Evolutionary conservation across 2,888 invertebrate genomes (phyloP), one percentile per base, ranked within the genome.

Genomic region (Stenodema calcarata): DNA sequence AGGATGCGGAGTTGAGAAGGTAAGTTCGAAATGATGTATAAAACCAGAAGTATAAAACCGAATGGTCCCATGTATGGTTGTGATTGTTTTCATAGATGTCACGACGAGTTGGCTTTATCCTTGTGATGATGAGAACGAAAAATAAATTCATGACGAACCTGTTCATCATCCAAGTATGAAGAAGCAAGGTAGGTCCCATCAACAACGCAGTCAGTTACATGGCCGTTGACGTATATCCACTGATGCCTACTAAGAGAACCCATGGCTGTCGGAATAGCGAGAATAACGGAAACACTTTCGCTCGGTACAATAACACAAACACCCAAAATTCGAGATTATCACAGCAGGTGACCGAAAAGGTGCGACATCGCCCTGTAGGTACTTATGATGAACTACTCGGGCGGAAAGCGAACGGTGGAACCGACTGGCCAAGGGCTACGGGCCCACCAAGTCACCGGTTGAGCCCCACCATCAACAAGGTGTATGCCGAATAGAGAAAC

Each of bases 181-280:
- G 86, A 86, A 16, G 70, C 86, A 14, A 79, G 79, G n/a, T 69
- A 79, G 23, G 18, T 41, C n/a, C 86, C 86, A 35, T 86, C 86
- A 35, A 86, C 28, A 23, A 86, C 35, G n/a, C 86, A 86, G 47
- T 86, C 86, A 23, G 86, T 86, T 6, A 86, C 79, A 28, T 86
- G 86, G 12, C 86, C 86, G 42, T 86, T 79, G 35, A 86, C 86
- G 70, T 79, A 86, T 18, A 86, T 69, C 86, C 86, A 86, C 69
- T 41, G 62, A 35, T 86, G 54, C 14, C 78, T 30, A 42, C 70
- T 69, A 18, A 86, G 27, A 4, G 73, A 54, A 7, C 73, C 30
- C 84, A 84, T 84, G 42, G 69, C 70, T 30, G 9, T 2, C 1
- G 16, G 23, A 62, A 23, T 9, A 23, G 35, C 47, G 12, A 42